A percentile compares a stretch with the other conserved stretches of the same genome.
phyloP scores from a whole-genome alignment of 2,888 invertebrate species.

The Agonum fuliginosum region DNA sequence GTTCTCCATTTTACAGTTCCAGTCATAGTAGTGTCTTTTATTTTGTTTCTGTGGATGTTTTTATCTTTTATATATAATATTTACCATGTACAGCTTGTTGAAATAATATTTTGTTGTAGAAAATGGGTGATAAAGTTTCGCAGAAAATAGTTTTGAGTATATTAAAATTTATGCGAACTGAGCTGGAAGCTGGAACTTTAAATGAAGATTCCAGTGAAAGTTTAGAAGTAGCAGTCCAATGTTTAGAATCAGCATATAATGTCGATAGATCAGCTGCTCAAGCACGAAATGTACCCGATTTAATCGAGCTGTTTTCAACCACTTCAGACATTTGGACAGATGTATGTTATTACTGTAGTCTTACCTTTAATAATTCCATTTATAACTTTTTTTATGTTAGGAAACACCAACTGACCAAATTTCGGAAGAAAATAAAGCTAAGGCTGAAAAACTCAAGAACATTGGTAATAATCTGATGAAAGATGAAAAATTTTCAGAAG shows the following conservation, averaged over 20 bases:
- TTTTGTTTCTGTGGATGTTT: not conserved
- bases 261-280: slow-evolving; percentile 71
- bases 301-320: slow-evolving; percentile 45
- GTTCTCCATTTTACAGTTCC: not conserved
- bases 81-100: too few species aligned
- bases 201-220: slow-evolving; percentile 78
- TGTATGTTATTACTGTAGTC: slow-evolving; percentile 16
- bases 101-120: not conserved
- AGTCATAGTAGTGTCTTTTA: not conserved
- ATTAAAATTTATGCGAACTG: slow-evolving; percentile 68
- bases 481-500: slow-evolving; percentile 85
- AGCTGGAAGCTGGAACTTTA: slow-evolving; percentile 66
- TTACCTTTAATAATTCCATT: slow-evolving; percentile 5
- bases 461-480: slow-evolving; percentile 94
- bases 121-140: slow-evolving; percentile 60
- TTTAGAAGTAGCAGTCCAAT: slow-evolving; percentile 95
- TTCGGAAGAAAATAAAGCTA: slow-evolving; percentile 75
- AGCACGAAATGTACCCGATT: slow-evolving; percentile 61
- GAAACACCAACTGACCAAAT: slow-evolving; percentile 64
- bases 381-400: slow-evolving; percentile 24
- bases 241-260: slow-evolving; percentile 92
- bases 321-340: slow-evolving; percentile 50
- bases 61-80: too few species aligned
- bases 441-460: slow-evolving; percentile 91
- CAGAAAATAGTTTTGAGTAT: slow-evolving; percentile 66